Evolutionary conservation across 2,888 invertebrate species (phyloP), one percentile per base, ranked within the genome.

Genomic region (Coleophora flavipennella): DNA sequence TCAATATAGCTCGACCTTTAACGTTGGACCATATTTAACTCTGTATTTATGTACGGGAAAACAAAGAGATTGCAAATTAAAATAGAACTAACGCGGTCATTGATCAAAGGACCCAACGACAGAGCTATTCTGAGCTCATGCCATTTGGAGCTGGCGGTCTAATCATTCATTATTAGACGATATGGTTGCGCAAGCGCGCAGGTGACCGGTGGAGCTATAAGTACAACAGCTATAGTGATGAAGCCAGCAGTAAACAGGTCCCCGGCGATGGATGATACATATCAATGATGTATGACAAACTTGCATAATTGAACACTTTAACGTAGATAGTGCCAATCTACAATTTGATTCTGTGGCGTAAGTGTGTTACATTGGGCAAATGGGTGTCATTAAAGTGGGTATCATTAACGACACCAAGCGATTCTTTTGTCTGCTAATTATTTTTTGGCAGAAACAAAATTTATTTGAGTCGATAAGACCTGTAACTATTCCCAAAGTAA

Each of bases 71-170:
- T 20, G 20, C 39, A 42, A 50, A 57, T 50, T 53, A 48, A 48
- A 62, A 50, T 46, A 26, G 36, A 38, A 25, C 38, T 4, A 54
- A 52, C 39, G 20, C 20, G 3, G 3, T 20, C 6, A 20, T 20
- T 20, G 20, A 20, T 20, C 20, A 20, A 20, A 20, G 20, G 6
- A 20, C 3, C 20, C 20, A 20, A 20, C 20, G n/a, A n/a, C n/a
- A n/a, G n/a, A 20, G 20, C 20, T 20, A 20, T 20, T 62, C 54
- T 65, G 55, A 62, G 54, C 57, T 58, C 55, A 48, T 68, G 70
- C 65, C 67, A 71, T 73, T 73, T 69, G 54, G 49, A 55, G 42
- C 53, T 43, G 50, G 56, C 49, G 55, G 53, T 51, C 59, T 67
- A 68, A 70, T 67, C 66, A 67, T 57, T 4, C 20, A 63, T 57